Conservation (phyloP, 2,113 vertebrate species). For the Vulpes lagopus region DNA sequence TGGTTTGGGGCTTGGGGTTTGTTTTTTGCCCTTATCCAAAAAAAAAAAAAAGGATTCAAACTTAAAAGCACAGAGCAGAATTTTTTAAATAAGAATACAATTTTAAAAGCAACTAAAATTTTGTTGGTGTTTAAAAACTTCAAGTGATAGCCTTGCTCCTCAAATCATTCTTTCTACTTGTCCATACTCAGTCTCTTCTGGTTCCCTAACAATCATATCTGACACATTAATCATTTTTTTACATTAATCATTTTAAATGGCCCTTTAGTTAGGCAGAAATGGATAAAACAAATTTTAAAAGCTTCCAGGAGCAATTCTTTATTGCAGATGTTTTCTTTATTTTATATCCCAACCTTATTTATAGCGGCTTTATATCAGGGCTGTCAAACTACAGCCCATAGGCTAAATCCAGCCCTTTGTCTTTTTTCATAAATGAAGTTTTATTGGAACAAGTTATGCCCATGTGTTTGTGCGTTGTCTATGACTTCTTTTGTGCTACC, state of each 20-base stretch:
- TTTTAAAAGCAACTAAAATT: not conserved
- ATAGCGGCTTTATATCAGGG: not conserved
- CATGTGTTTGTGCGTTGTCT: not conserved
- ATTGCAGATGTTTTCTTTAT: not conserved
- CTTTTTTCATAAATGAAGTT: conserved; percentile 37
- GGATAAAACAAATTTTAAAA: not conserved
- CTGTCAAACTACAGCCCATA: not conserved
- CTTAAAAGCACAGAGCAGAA: not conserved
- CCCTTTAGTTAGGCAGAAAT: not conserved
- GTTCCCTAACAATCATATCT: not conserved
- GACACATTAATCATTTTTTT: not conserved
- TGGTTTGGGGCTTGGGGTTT: not conserved
- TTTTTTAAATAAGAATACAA: not conserved
- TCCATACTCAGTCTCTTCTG: not conserved
- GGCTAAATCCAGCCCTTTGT: not conserved
- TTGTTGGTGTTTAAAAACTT: not conserved
- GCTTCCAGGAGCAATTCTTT: not conserved
- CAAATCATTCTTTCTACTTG: not conserved
- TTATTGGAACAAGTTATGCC: not conserved
- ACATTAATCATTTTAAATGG: conserved; percentile 32
- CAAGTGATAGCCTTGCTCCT: not conserved
- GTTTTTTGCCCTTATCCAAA: not conserved
- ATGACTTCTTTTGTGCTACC: not conserved
- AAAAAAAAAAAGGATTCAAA: not conserved
- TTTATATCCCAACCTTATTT: not conserved